Evolutionary conservation across 2,888 invertebrate species (phyloP).

Genomic region (Xestia rhomboidea): DNA sequence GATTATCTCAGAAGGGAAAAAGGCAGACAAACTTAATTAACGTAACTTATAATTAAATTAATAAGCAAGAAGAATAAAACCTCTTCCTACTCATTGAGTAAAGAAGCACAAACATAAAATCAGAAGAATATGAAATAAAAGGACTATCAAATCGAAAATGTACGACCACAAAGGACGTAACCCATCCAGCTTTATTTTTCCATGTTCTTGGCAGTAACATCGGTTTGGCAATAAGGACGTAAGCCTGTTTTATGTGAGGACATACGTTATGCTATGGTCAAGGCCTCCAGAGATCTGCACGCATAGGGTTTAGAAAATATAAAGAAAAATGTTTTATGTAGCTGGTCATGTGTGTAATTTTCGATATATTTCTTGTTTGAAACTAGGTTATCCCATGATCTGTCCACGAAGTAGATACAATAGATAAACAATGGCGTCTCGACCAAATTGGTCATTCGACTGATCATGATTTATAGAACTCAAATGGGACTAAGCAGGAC

Average conservation of each 20-base stretch:
- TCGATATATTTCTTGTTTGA: neutral
- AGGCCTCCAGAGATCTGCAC: constrained; percentile 34
- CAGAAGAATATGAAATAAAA: neutral
- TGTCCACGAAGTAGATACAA: no score
- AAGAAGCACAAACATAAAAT: neutral
- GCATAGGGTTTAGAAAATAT: neutral
- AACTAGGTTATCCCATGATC: no score
- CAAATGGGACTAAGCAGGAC: neutral
- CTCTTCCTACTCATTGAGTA: no score
- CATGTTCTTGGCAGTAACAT: constrained; percentile 47
- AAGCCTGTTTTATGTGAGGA: constrained; percentile 35
- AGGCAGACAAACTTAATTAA: no score
- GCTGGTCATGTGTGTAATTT: constrained; percentile 2
- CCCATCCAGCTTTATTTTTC: constrained; percentile 31
- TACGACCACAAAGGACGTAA: neutral
- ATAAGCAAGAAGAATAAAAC: neutral
- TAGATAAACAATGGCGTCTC: no score
- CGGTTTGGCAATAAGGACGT: constrained; percentile 48
- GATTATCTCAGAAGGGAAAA: no score
- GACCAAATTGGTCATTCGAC: no score
- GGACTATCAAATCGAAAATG: constrained; percentile 5
- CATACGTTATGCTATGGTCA: constrained; percentile 51
- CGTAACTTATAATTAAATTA: no score
- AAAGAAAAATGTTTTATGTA: constrained; percentile 8
- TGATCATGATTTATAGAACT: neutral